A percentile compares a stretch with the other conserved stretches of the same genome.
phyloP scores from a whole-genome alignment of 2,888 invertebrate species.

The Junonia oenone region DNA sequence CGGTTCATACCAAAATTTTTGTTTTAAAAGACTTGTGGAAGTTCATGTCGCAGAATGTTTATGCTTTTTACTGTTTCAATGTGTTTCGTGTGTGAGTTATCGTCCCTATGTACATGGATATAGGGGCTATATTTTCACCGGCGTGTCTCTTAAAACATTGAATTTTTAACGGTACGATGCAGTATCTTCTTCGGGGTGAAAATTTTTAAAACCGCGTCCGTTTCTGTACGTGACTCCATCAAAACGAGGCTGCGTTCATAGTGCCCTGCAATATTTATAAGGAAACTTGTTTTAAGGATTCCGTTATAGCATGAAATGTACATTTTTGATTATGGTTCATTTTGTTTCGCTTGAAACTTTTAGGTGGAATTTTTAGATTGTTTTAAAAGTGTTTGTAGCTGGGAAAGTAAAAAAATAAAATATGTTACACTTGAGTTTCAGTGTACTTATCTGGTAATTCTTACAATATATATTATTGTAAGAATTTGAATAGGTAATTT shows the following conservation, averaged over 20 bases:
- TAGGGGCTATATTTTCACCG: neutral
- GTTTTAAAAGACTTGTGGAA: constrained; percentile 1
- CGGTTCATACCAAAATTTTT: neutral
- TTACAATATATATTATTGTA: no score
- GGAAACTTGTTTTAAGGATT: constrained; percentile 21
- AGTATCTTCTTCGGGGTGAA: constrained; percentile 31
- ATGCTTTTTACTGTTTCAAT: constrained; percentile 2
- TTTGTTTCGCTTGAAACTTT: neutral
- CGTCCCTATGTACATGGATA: neutral
- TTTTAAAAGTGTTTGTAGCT: neutral
- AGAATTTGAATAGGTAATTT: no score
- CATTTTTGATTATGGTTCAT: neutral
- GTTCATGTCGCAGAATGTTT: constrained; percentile 9
- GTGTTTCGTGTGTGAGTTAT: neutral
- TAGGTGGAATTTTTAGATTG: neutral
- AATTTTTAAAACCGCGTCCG: constrained; percentile 53
- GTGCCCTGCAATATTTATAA: constrained; percentile 28
- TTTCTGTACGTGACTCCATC: constrained; percentile 39
- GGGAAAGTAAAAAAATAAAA: no score
- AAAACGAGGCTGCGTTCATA: constrained; percentile 23
- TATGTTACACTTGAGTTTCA: no score
- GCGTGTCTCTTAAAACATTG: constrained; percentile 37
- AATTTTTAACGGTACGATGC: constrained; percentile 52
- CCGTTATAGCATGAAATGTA: neutral
- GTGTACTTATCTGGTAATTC: no score